Evolutionary conservation across 2,888 invertebrate species (phyloP), one percentile per base, ranked within the genome.

Genomic region (Tinea semifulvella): DNA sequence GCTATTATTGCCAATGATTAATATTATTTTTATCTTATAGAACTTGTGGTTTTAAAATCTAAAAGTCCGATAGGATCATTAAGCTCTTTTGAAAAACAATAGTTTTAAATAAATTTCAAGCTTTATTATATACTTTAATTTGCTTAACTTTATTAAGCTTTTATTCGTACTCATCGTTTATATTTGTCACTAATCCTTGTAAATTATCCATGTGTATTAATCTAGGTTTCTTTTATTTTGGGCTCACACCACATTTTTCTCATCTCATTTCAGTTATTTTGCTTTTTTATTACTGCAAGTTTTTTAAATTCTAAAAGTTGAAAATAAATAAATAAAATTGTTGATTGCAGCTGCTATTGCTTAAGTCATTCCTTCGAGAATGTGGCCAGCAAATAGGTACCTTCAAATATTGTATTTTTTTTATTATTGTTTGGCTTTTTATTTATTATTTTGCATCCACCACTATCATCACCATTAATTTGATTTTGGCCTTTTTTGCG

Each of bases 271-370:
- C 13, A 31, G 11, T n/a, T 26, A n/a, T 11, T 35, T 35, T 35
- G 13, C 16, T 35, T 13, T 35, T 35, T 35, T 35, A 13, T 5
- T 35, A n/a, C 5, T 31, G 5, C 17, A 25, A 25, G 3, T 17
- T 14, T 14, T 36, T 3, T 16, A 13, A 36, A 36, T 36, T 38
- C 8, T 14, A 16, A 5, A 7, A 36, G 3, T 36, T 8, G 16
- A 36, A 36, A 11, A 31, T 11, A 31, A 8, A 14, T 38, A 18
- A 42, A 27, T 42, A 42, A 42, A 20, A 42, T 20, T 17, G 7
- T 43, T 19, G n/a, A 59, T 80, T 80, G 60, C 80, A 80, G 80
- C 79, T 80, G 80, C 79, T 80, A 79, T 80, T 80, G 80, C 61
- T 75, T 80, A 76, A 80, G 76, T 74, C 80, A 80, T 76, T 70